These are phyloP conservation scores for Agraylea sexmaculata DNA, from an alignment of 1,140 invertebrate species.

Conservation along the genomic window DNA sequence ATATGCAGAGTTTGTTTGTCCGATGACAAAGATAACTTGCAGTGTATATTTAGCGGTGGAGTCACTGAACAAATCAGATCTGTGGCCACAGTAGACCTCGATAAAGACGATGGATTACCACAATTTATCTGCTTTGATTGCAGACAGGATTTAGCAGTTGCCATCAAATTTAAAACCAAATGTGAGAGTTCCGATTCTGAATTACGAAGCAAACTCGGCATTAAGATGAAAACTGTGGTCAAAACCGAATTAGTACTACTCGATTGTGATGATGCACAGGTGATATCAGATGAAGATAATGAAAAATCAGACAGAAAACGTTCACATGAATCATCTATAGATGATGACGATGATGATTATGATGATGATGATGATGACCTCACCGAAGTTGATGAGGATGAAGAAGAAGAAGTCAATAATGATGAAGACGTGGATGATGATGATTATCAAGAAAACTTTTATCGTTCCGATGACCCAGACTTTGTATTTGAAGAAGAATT, in stretches of 20 bases:
- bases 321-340: slow-evolving; percentile 26
- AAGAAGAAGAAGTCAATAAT: slow-evolving; percentile 10
- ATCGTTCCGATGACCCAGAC: neutral
- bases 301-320: slow-evolving; percentile 6
- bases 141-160: slow-evolving; percentile 12
- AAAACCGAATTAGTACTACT: slow-evolving; percentile 32
- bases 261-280: slow-evolving; percentile 29
- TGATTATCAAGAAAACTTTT: neutral
- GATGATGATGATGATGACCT: slow-evolving; percentile 26
- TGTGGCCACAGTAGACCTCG: slow-evolving; percentile 16
- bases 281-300: slow-evolving; percentile 25
- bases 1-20: no score
- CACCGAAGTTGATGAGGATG: slow-evolving; percentile 5
- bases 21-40: no score
- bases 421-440: neutral
- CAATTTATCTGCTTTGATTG: slow-evolving; percentile 11
- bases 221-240: slow-evolving; percentile 30
- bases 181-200: slow-evolving; percentile 29
- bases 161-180: slow-evolving; percentile 25
- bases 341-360: slow-evolving; percentile 23
- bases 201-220: slow-evolving; percentile 29
- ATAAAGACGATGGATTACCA: slow-evolving; percentile 13
- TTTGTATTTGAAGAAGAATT: neutral
- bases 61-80: no score
- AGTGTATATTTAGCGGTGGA: no score